Base-by-base conservation (phyloP, 1,140 invertebrate species). In the Chionoecetes opilio region DNA sequence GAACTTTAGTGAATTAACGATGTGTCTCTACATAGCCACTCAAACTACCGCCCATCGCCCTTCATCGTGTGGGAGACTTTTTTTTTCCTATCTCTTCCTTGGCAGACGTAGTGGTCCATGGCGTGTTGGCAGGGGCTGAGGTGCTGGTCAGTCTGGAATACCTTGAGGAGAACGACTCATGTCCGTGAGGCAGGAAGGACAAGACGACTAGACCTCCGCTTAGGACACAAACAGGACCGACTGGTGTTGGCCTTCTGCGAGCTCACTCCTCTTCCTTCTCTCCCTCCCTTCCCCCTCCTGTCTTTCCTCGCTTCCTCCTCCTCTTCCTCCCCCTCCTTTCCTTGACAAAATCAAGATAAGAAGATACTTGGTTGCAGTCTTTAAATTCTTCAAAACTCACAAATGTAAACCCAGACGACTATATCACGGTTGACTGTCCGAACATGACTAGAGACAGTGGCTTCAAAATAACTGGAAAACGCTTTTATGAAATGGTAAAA, bases 191-290 rank as follows among this genome's bases (percentile, higher is more conserved):
- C 63, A 26, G 21, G 63, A 75, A 75, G n/a, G 63, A 75, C n/a
- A 75, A 8, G n/a, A 5, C 21, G n/a, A 75, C 63, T 11, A n/a
- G 63, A 75, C 63, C 63, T n/a, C 1, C 1, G 63, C 63, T 75
- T 75, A 75, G 63, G 21, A 75, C 21, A 75, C 11, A 75, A 75
- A 75, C 63, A 75, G n/a, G 63, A 75, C 11, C 63, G 63, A n/a
- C 63, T 21, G 63, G 63, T 75, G 63, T n/a, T 75, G 63, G n/a
- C 63, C 63, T 75, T 75, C 63, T 75, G 11, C 6, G 63, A 11
- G 63, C 21, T 75, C 63, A 75, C 63, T 75, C 63, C 63, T 75
- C 63, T n/a, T n/a, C 63, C n/a, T n/a, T n/a, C n/a, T 75, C 63
- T 75, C 63, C 21, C 63, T 75, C 63, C 63, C 63, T 75, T 63